A percentile compares a stretch with the other conserved stretches of the same genome.
These are phyloP conservation scores for Mylabris phalerata DNA, from an alignment of 1,140 invertebrate genomes.

Conservation along the genomic window DNA sequence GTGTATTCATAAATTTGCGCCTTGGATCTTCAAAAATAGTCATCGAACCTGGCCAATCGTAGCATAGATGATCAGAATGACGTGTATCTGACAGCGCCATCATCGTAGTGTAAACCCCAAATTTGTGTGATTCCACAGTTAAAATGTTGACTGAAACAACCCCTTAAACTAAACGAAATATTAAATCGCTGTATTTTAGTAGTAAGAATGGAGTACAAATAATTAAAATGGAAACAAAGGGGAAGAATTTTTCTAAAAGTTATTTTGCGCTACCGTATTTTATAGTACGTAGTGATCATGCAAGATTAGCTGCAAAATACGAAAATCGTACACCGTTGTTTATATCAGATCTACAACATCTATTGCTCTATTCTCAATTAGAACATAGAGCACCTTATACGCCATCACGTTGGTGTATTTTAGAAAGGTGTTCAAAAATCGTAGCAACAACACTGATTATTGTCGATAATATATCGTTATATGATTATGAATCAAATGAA, in stretches of 20 bases:
- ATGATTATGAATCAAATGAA: slow-evolving; percentile 63
- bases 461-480: slow-evolving; percentile 67
- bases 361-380: slow-evolving; percentile 68
- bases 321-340: slow-evolving; percentile 66
- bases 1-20: too few relatives aligned
- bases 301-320: slow-evolving; percentile 47
- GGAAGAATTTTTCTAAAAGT: slow-evolving; percentile 46
- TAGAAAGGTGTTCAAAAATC: slow-evolving; percentile 66
- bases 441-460: slow-evolving; percentile 65
- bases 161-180: too few relatives aligned
- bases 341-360: slow-evolving; percentile 73
- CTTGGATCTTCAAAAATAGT: too few relatives aligned
- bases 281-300: slow-evolving; percentile 54
- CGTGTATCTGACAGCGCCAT: too few relatives aligned
- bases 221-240: too few relatives aligned
- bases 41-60: too few relatives aligned
- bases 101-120: too few relatives aligned
- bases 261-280: slow-evolving; percentile 51
- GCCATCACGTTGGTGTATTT: slow-evolving; percentile 69
- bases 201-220: too few relatives aligned
- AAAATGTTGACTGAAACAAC: too few relatives aligned
- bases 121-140: too few relatives aligned
- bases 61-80: too few relatives aligned
- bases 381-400: slow-evolving; percentile 61
- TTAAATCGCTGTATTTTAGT: too few relatives aligned